These are phyloP conservation scores for Hemithea aestivaria DNA, from an alignment of 2,888 invertebrate species.

Conservation along the genomic window DNA sequence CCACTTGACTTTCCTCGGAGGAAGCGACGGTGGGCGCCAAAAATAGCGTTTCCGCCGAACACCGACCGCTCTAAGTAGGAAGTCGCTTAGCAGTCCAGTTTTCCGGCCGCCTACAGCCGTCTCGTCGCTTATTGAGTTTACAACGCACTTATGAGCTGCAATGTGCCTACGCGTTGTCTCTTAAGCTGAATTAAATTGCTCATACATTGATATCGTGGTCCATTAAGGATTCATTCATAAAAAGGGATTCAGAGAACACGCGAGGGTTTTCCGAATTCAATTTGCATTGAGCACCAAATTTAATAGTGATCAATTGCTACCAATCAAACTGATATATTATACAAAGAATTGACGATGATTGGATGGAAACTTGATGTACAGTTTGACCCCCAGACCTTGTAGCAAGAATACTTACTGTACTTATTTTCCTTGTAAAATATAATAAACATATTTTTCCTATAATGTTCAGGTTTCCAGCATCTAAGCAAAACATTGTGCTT, in stretches of 20 bases:
- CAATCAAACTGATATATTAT: too few relatives aligned
- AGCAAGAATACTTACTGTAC: too few relatives aligned
- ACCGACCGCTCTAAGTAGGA: slow-evolving; percentile 71
- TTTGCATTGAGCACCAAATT: too few relatives aligned
- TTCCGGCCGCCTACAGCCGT: slow-evolving; percentile 75
- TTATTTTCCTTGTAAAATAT: too few relatives aligned
- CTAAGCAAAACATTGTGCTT: not conserved
- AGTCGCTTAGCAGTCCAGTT: slow-evolving; percentile 63
- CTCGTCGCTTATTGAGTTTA: slow-evolving; percentile 74
- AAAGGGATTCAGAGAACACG: slow-evolving; percentile 14
- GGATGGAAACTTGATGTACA: too few relatives aligned
- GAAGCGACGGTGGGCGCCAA: slow-evolving; percentile 74
- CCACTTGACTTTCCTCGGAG: slow-evolving; percentile 67
- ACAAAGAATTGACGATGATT: too few relatives aligned
- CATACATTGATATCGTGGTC: slow-evolving; percentile 58
- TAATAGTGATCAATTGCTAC: too few relatives aligned
- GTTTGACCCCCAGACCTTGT: too few relatives aligned
- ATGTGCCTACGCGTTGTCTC: slow-evolving; percentile 67
- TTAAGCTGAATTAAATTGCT: slow-evolving; percentile 74
- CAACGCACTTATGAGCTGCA: slow-evolving; percentile 71
- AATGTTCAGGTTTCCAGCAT: too few relatives aligned
- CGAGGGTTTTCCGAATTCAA: not conserved
- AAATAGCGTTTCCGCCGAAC: slow-evolving; percentile 75
- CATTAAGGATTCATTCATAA: slow-evolving; percentile 45
- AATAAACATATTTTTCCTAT: too few relatives aligned